Base-by-base conservation (phyloP, 1,140 invertebrate species). In the Drosophila lini region DNA sequence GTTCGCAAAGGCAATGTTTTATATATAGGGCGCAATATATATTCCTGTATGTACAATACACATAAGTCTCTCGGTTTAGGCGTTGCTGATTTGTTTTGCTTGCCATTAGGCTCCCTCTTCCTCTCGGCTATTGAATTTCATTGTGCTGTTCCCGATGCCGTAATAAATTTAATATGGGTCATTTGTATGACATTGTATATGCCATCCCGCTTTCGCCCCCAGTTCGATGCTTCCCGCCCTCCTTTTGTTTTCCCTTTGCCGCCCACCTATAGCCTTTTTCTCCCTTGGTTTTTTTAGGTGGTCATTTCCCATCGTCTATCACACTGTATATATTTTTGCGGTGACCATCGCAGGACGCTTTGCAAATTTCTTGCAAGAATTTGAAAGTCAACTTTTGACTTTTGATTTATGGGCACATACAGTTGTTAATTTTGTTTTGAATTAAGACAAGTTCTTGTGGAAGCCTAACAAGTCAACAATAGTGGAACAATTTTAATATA, bases 101-200 rank as follows among this genome's bases (percentile, higher is more conserved):
- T 86, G 82, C 83, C 82, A 86, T 88, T 86, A 85, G 79, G 80
- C 68, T 59, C 61, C 25, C 41, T 68, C 42, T 47, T 32, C 15
- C 69, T n/a, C n/a, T 56, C 44, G 76, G 82, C 82, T 88, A 88
- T 83, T 86, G 84, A 80, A 89, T 89, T 89, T 84, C 81, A 89
- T 89, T 89, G 84, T 88, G 64, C 76, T 88, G 83, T 78, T 84
- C 65, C 65, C 69, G 64, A 44, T 50, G 81, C 78, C 78, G 78
- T 89, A 88, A 88, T 88, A 89, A 89, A 89, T 89, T 89, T 89
- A 89, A 84, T 89, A 89, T 89, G 84, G 84, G 84, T 89, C 84
- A 89, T 89, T 84, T 89, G 74, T 89, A 84, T 89, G 84, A 89
- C 84, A 89, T 89, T 89, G 62, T 80, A 62, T 68, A 56, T 50